Base-by-base conservation (phyloP, 2,113 vertebrate genomes). In the Bos indicus region DNA sequence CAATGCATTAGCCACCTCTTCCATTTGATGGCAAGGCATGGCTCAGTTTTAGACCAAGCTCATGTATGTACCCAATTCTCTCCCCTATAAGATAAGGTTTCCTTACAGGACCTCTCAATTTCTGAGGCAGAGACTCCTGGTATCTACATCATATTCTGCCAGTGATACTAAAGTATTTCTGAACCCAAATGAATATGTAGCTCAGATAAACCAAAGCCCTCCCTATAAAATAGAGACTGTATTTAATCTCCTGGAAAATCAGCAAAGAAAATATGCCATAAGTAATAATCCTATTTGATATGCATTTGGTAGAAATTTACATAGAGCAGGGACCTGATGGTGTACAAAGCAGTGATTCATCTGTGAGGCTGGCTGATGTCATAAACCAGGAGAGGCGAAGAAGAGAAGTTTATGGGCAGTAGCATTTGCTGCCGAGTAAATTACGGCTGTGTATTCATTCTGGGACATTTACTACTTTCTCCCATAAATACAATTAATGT, bases 401-500 rank as follows among this genome's bases (percentile, higher is more conserved):
- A 48, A 85, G 89, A 54, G 77, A 95, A 90, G 96, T 98, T 98
- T 98, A 97, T 93, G 97, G 90, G 97, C 92, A 88, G 94, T 94
- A 98, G 95, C 97, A 48, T 52, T 59, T 97, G 93, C 82, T 57
- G 96, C 85, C 11, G 52, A 92, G 97, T 98, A 97, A 98, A 97
- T 98, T 97, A 98, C 0, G 4, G 88, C 98, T 93, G 88, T 97
- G 97, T 97, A 89, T 97, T 98, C 97, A 98, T 97, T 93, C 97
- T 95, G 57, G 88, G 97, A 97, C 95, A 67, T 97, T 98, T 97
- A 97, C 94, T 98, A 91, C 98, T 95, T 94, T 98, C 92, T 36
- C 95, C 93, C 97, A 98, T 98, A 98, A 98, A 98, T 97, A 98
- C 97, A 97, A 98, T 97, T 97, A 98, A 98, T 97, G 97, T 93